Evolutionary conservation across 1,140 invertebrate genomes (phyloP).

Genomic region (Chrysomallon squamiferum): DNA sequence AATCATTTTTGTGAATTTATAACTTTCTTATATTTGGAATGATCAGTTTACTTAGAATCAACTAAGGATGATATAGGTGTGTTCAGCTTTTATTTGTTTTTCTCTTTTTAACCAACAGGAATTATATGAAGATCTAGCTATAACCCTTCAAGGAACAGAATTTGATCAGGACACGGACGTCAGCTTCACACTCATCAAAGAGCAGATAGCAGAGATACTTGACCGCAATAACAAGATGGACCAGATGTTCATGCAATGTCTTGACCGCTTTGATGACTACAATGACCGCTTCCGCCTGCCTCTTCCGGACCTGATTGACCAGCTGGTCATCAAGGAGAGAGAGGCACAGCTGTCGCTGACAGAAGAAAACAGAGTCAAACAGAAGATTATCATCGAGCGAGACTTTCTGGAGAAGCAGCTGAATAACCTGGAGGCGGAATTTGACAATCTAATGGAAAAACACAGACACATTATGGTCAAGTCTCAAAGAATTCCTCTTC

Average conservation of each 20-base stretch:
- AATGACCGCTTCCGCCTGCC: slow-evolving; percentile 10
- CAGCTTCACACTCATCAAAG: slow-evolving; percentile 15
- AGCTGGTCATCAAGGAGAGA: neutral
- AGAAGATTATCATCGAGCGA: neutral
- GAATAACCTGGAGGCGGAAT: neutral
- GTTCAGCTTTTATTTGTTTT: too few relatives aligned
- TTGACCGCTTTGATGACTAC: slow-evolving; percentile 23
- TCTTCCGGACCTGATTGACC: slow-evolving; percentile 19
- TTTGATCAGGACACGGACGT: slow-evolving; percentile 10
- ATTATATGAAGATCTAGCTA: slow-evolving; percentile 19
- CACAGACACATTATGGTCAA: neutral
- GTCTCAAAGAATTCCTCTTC: neutral
- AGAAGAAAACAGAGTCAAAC: neutral
- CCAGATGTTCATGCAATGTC: slow-evolving; percentile 20
- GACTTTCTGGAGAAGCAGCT: slow-evolving; percentile 1
- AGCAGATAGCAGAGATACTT: slow-evolving; percentile 17
- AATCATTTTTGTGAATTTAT: too few relatives aligned
- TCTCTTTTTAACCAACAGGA: too few relatives aligned
- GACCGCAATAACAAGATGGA: slow-evolving; percentile 15
- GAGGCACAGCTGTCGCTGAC: neutral
- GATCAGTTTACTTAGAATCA: too few relatives aligned
- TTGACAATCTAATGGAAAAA: slow-evolving; percentile 1
- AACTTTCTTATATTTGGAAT: too few relatives aligned
- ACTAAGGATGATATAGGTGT: too few relatives aligned
- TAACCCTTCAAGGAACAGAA: slow-evolving; percentile 19